Evolutionary conservation across 2,888 invertebrate genomes (phyloP).

Genomic region (Drosophila formosana): DNA sequence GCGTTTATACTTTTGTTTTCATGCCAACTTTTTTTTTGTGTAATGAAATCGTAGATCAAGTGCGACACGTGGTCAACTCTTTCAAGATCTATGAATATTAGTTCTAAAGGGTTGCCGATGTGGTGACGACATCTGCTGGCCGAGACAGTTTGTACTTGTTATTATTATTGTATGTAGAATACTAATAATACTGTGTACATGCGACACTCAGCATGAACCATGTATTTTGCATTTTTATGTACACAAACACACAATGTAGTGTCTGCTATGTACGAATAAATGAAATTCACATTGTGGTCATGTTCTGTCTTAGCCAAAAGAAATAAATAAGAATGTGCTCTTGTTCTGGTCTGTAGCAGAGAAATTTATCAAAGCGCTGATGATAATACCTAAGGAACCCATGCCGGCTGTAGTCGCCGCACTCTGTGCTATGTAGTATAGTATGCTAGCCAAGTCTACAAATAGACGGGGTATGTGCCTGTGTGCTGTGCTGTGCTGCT

Average conservation of each 20-base stretch:
- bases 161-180: background rate
- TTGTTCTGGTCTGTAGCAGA: constrained; percentile 32
- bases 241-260: background rate
- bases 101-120: constrained; percentile 4
- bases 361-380: constrained; percentile 63
- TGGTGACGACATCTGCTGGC: background rate
- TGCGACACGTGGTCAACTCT: constrained; percentile 1
- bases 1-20: background rate
- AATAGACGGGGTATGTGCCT: constrained; percentile 56
- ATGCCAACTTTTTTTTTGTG: too few relatives aligned
- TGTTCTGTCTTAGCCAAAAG: constrained; percentile 23
- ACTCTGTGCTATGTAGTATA: constrained; percentile 17
- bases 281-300: constrained; percentile 20
- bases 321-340: constrained; percentile 17
- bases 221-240: background rate
- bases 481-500: constrained; percentile 30
- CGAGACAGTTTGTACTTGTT: constrained; percentile 7
- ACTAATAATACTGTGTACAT: constrained; percentile 8
- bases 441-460: constrained; percentile 51
- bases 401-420: constrained; percentile 49
- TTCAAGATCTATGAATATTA: background rate
- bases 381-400: constrained; percentile 60
- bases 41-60: background rate
- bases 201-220: constrained; percentile 5
- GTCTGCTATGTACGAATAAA: background rate